Evolutionary conservation across 2,797 vertebrate species (phyloP), one percentile per base, ranked within the genome.

Genomic region (Mionectes olivaceus): DNA sequence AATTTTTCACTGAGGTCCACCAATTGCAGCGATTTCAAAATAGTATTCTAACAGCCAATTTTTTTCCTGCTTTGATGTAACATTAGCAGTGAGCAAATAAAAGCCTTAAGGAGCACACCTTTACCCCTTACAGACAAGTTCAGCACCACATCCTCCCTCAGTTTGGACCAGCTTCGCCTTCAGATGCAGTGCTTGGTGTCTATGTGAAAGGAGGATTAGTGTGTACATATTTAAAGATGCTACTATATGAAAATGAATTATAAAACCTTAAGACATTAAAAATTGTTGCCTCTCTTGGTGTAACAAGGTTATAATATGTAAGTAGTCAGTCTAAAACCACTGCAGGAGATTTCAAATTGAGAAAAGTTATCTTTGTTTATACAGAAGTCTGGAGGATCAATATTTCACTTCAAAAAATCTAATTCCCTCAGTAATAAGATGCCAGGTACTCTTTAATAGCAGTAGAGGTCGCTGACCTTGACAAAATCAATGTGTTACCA

Each of bases 351-450:
- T 27, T 14, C 50, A 87, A 82, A 75, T 19, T 43, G 46, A 73
- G 69, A 79, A 71, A 85, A 79, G 32, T 0, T 21, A 53, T 30
- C 6, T 47, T 61, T 88, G 81, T 83, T 74, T 14, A 50, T 68
- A 24, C 32, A 74, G 33, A 56, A 60, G 19, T 47, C 65, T 80
- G 35, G 5, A 7, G 13, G 73, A 85, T 89, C 87, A 89, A 67
- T 92, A 67, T 95, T 93, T 89, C 37, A 91, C 57, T 91, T 94
- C 23, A 57, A 39, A 91, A 91, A 70, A 47, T 75, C 73, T 83
- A 78, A 79, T 91, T 92, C 63, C 32, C 63, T 89, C 55, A 69
- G 64, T 68, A 70, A 65, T 94, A 95, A 95, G 70, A 89, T 84
- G 44, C 56, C 65, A 76, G 76, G 76, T 61, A 85, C 65, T 49